A percentile compares a stretch with the other conserved stretches of the same genome.
These are phyloP conservation scores for Cladorhizidae sp. DNA, from an alignment of 37 sponge, comb jelly and placozoan genomes.

Conservation along the genomic window DNA sequence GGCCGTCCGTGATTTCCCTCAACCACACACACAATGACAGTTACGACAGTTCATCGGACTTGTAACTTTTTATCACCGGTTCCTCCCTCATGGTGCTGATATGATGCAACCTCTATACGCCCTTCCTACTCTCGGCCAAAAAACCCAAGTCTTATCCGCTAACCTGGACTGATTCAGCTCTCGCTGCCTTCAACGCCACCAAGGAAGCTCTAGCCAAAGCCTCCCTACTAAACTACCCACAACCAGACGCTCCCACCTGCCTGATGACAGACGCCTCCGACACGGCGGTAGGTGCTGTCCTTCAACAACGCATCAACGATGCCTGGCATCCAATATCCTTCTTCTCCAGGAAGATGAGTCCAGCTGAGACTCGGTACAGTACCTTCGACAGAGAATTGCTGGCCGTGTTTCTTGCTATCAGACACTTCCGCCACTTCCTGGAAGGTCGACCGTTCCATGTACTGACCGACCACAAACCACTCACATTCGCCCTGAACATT, in stretches of 20 bases:
- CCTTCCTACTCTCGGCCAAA: conserved; percentile 1
- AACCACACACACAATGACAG: too few species aligned
- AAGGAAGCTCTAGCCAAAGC: conserved; percentile 46
- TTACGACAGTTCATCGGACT: too few species aligned
- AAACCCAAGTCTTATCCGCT: conserved; percentile 21
- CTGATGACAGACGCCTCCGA: conserved; percentile 51
- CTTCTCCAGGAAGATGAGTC: conserved; percentile 61
- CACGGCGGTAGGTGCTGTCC: too few species aligned
- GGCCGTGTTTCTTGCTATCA: conserved; percentile 56
- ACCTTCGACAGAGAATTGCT: conserved; percentile 72
- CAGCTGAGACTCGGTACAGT: conserved; percentile 69
- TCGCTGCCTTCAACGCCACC: too few species aligned
- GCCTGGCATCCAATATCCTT: too few species aligned
- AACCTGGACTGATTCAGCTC: conserved; percentile 10
- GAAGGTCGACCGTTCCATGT: conserved; percentile 59
- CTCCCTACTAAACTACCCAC: conserved; percentile 35
- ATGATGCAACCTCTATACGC: conserved; percentile 41
- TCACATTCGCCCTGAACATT: conserved; percentile 39
- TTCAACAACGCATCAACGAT: too few species aligned
- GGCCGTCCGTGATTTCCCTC: too few species aligned
- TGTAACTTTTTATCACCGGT: conserved; percentile 45
- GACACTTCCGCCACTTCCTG: conserved; percentile 64
- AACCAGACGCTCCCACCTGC: conserved; percentile 26
- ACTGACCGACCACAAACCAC: conserved; percentile 70
- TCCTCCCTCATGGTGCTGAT: conserved; percentile 14